Evolutionary conservation across 2,888 invertebrate species (phyloP).

Genomic region (Diploptera punctata): DNA sequence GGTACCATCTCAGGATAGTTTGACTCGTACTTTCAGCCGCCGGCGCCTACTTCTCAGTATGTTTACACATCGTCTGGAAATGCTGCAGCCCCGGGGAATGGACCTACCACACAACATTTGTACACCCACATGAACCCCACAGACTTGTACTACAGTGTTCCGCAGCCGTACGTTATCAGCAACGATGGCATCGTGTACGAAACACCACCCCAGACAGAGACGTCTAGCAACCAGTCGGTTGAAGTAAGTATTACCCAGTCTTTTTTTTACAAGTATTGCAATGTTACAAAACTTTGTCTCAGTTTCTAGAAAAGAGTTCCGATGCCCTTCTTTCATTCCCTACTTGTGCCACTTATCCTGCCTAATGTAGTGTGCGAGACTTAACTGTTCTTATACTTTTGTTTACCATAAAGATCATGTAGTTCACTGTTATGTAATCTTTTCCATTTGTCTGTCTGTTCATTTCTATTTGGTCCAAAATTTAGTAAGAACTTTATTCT

Average conservation of each 20-base stretch:
- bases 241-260: constrained; percentile 14
- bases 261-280: too few species aligned
- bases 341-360: too few species aligned
- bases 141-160: constrained; percentile 20
- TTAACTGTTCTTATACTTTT: too few species aligned
- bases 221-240: constrained; percentile 27
- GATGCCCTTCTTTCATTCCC: too few species aligned
- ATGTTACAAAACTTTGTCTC: too few species aligned
- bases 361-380: too few species aligned
- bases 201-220: constrained; percentile 13
- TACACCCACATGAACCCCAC: constrained; percentile 26
- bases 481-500: too few species aligned
- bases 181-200: constrained; percentile 27
- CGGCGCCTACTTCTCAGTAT: constrained; percentile 31
- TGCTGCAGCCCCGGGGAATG: neutral
- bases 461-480: too few species aligned
- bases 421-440: too few species aligned
- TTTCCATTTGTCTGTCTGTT: too few species aligned
- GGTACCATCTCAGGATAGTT: constrained; percentile 25
- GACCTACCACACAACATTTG: constrained; percentile 22
- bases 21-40: constrained; percentile 22
- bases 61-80: constrained; percentile 18
- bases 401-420: too few species aligned
- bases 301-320: too few species aligned
- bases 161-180: constrained; percentile 23